These are phyloP conservation scores for Phoenicopterus ruber DNA, from an alignment of 2,113 vertebrate genomes.

Conservation along the genomic window DNA sequence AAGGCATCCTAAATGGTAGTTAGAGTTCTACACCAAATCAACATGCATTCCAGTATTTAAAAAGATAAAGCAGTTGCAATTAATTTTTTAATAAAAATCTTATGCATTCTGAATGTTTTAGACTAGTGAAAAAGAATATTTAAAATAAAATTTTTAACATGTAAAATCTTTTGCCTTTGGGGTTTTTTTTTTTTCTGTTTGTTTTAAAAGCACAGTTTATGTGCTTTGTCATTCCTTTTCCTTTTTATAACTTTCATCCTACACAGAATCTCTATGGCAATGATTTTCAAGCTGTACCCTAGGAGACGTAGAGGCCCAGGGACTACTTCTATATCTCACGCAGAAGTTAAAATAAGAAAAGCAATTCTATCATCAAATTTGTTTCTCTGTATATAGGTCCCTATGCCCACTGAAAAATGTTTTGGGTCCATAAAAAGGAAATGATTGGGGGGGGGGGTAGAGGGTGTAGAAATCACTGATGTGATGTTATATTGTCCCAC, in stretches of 20 bases:
- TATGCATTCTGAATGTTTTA: background rate
- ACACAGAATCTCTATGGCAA: background rate
- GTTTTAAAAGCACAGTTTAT: background rate
- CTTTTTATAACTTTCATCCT: background rate
- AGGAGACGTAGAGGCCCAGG: background rate
- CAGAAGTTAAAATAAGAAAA: background rate
- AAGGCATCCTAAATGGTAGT: background rate
- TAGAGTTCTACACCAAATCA: background rate
- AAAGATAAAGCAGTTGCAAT: background rate
- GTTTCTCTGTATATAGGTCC: background rate
- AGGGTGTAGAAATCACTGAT: background rate
- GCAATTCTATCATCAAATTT: background rate
- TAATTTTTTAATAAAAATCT: background rate
- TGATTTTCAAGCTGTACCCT: background rate
- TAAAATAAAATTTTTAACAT: background rate
- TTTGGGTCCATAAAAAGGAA: background rate
- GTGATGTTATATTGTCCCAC: background rate
- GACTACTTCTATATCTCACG: background rate
- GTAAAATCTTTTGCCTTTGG: background rate
- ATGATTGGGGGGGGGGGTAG: fast-evolving
- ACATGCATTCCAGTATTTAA: background rate
- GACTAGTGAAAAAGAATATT: too few relatives aligned
- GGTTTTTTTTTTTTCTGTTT: background rate
- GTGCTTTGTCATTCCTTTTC: background rate
- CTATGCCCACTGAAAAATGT: background rate